A percentile compares a stretch with the other conserved stretches of the same genome.
Evolutionary conservation across 1,140 invertebrate genomes (phyloP).

Genomic region (Bombyx mori): ASM3026992v2 NC_085114.1:10805501-10806000

Average conservation of each 20-base stretch:
- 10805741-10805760: constrained; percentile 46
- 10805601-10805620: neutral
- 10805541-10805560: too few relatives aligned
- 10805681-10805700: constrained; percentile 27
- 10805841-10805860: constrained; percentile 18
- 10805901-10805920: neutral
- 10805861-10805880: neutral
- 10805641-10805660: constrained; percentile 34
- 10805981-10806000: neutral
- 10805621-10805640: constrained; percentile 22
- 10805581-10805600: too few relatives aligned
- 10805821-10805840: constrained; percentile 51
- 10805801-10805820: constrained; percentile 64
- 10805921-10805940: neutral
- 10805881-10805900: neutral
- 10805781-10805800: constrained; percentile 70
- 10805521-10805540: too few relatives aligned
- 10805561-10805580: too few relatives aligned
- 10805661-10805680: constrained; percentile 28
- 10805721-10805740: too few relatives aligned
- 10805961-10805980: neutral
- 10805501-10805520: too few relatives aligned
- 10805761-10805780: constrained; percentile 46
- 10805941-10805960: constrained; percentile 1
- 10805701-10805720: constrained; percentile 16